These are phyloP conservation scores for Strigamia crassipes DNA, from an alignment of 2,888 invertebrate species.

Conservation along the genomic window DNA sequence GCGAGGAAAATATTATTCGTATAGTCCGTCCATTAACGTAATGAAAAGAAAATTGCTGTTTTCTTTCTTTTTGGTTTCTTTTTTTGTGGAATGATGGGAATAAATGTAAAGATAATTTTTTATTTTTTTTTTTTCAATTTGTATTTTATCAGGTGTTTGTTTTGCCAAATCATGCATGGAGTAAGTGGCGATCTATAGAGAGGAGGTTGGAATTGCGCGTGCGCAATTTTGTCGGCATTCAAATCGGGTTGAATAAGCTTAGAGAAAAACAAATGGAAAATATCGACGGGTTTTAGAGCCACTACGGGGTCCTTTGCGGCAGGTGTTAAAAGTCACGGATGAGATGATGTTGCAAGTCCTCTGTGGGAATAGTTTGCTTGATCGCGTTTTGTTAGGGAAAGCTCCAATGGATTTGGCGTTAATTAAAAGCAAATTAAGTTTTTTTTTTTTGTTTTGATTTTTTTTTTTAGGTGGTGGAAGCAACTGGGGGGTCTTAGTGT, in stretches of 20 bases:
- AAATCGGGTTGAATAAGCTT: neutral
- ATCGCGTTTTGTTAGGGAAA: neutral
- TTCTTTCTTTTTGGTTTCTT: neutral
- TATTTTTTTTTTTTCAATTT: neutral
- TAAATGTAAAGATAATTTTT: neutral
- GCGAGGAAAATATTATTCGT: neutral
- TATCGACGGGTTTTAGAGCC: slow-evolving; percentile 4
- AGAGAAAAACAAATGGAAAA: slow-evolving; percentile 10
- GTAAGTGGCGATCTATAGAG: neutral
- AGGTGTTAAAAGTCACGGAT: slow-evolving; percentile 4
- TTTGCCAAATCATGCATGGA: neutral
- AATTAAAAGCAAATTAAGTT: neutral
- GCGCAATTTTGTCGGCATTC: neutral
- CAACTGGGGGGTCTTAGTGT: too few relatives aligned
- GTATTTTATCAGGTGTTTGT: neutral
- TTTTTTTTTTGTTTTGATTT: neutral
- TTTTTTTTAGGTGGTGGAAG: neutral
- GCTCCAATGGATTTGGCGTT: slow-evolving; percentile 4
- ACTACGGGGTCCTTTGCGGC: neutral
- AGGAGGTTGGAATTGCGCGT: neutral
- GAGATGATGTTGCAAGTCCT: neutral
- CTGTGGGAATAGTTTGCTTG: slow-evolving; percentile 3
- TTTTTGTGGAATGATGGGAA: neutral
- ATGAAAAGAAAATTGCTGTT: neutral
- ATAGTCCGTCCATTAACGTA: neutral